phyloP scores from a whole-genome alignment of 2,888 invertebrate genomes.

The Troglohyphantes excavatus region DNA sequence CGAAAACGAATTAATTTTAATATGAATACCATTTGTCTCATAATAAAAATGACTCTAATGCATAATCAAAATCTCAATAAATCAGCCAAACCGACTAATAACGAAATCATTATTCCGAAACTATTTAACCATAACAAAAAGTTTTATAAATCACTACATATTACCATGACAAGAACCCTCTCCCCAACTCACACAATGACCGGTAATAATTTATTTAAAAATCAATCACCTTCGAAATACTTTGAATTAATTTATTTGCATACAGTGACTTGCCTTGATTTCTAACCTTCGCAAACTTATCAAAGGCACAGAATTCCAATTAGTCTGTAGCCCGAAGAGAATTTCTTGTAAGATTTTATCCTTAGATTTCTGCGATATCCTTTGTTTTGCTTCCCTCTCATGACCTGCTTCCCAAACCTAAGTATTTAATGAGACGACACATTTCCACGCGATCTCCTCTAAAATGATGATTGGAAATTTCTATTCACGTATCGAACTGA shows the following conservation, averaged over 20 bases:
- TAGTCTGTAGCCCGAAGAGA: neutral
- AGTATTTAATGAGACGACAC: neutral
- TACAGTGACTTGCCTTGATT: neutral
- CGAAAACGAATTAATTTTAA: too few species aligned
- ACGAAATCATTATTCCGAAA: too few species aligned
- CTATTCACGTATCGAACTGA: conserved; percentile 1
- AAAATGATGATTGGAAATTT: neutral
- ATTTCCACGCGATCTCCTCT: neutral
- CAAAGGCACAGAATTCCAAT: neutral
- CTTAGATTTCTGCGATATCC: neutral
- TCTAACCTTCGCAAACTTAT: neutral
- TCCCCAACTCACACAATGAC: too few species aligned
- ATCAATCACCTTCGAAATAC: neutral
- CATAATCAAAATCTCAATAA: too few species aligned
- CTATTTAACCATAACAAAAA: too few species aligned
- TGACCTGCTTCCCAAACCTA: neutral
- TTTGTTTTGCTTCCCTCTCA: neutral
- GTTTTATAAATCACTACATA: too few species aligned
- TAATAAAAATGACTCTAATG: too few species aligned
- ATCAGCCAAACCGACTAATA: too few species aligned
- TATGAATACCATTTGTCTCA: too few species aligned
- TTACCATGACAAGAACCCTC: too few species aligned
- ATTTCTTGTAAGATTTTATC: neutral
- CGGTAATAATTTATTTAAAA: neutral
- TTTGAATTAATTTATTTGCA: neutral